Conservation (phyloP, 2,797 vertebrate genomes). For the Notoglanidium macrostoma region DNA sequence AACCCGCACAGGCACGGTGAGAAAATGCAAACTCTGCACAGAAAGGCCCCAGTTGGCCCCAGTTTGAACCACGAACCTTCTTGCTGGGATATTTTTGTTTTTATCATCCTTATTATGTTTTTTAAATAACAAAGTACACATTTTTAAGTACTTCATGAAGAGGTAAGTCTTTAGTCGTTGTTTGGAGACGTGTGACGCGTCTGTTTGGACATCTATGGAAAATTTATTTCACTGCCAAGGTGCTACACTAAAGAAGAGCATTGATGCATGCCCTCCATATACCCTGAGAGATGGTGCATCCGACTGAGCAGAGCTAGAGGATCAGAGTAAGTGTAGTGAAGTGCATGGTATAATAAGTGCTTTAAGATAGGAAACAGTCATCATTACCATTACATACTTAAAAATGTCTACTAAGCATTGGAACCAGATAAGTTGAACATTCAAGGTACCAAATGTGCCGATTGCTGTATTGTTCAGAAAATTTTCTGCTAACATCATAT, state of each 20-base stretch:
- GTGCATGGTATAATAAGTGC: neutral
- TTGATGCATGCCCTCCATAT: neutral
- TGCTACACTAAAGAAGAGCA: neutral
- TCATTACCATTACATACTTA: neutral
- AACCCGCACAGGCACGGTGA: too few relatives aligned
- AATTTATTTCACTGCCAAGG: neutral
- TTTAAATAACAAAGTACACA: neutral
- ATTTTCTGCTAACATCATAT: neutral
- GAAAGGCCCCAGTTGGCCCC: too few relatives aligned
- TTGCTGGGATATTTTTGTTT: neutral
- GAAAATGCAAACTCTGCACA: too few relatives aligned
- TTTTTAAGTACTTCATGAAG: neutral
- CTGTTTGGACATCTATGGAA: neutral
- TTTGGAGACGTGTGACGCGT: neutral
- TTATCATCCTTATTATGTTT: neutral
- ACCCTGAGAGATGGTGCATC: neutral
- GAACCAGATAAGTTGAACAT: neutral
- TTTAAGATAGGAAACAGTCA: neutral
- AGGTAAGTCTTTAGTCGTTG: neutral
- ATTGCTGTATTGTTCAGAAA: neutral
- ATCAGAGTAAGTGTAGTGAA: neutral
- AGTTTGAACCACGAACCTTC: too few relatives aligned
- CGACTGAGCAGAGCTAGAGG: neutral
- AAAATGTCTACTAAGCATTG: neutral
- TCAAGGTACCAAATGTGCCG: neutral